Evolutionary conservation across 1,140 invertebrate species (phyloP).

Genomic region (Frieseomelitta varia): DNA sequence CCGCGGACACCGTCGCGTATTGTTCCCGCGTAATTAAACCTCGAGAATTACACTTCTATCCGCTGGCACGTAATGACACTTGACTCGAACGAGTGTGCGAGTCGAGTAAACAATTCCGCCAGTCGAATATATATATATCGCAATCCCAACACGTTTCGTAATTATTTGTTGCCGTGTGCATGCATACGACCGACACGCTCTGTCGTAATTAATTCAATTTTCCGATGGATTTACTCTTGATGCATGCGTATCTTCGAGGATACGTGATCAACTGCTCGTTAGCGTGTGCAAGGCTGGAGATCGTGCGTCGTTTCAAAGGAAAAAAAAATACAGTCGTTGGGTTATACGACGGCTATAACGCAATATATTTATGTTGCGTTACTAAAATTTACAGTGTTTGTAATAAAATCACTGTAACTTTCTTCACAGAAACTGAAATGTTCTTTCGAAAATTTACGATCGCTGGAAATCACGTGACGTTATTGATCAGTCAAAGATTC

Average conservation of each 20-base stretch:
- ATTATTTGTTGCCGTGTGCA: neutral
- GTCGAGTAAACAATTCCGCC: neutral
- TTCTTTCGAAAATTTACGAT: no score
- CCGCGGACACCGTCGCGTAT: constrained; percentile 18
- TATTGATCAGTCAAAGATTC: no score
- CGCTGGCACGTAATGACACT: neutral
- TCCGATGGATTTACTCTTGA: neutral
- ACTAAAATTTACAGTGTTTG: no score
- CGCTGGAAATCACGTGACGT: no score
- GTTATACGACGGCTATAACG: no score
- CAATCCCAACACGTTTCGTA: neutral
- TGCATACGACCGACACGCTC: neutral
- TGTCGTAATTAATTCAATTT: neutral
- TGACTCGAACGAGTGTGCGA: neutral
- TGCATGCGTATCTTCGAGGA: neutral
- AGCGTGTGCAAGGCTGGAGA: neutral
- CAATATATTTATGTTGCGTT: no score
- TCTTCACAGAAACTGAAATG: no score
- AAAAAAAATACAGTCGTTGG: neutral
- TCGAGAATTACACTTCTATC: constrained; percentile 38
- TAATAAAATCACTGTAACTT: no score
- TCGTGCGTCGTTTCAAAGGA: neutral
- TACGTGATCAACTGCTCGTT: constrained; percentile 1
- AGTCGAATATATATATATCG: neutral
- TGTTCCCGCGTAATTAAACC: constrained; percentile 29